These are phyloP conservation scores for Zaprionus taronus DNA, from an alignment of 1,140 invertebrate species.

Conservation along the genomic window DNA sequence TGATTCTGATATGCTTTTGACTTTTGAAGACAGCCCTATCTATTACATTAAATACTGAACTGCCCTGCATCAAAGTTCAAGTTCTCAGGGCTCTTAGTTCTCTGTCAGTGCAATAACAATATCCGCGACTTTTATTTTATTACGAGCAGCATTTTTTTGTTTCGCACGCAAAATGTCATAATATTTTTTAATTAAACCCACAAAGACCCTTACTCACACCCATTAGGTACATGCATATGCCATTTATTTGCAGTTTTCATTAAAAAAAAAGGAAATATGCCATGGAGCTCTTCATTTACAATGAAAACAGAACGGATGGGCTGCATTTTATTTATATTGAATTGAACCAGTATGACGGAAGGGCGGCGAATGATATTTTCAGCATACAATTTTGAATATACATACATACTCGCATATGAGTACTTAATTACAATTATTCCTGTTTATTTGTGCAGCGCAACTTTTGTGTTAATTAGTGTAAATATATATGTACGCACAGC, in stretches of 20 bases:
- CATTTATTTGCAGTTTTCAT: slow-evolving; percentile 58
- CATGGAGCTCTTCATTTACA: slow-evolving; percentile 48
- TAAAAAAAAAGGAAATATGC: slow-evolving; percentile 20
- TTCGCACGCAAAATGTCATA: slow-evolving; percentile 40
- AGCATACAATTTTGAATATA: slow-evolving; percentile 30
- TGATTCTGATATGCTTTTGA: background rate
- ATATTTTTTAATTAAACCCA: slow-evolving; percentile 57
- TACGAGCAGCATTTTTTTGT: slow-evolving; percentile 8
- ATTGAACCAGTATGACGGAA: slow-evolving; percentile 30
- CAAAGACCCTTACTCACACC: background rate
- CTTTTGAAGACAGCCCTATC: background rate
- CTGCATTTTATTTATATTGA: slow-evolving; percentile 56
- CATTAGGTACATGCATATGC: slow-evolving; percentile 16
- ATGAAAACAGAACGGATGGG: slow-evolving; percentile 29
- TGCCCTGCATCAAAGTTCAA: background rate
- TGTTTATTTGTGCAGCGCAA: slow-evolving; percentile 54
- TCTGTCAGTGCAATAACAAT: background rate
- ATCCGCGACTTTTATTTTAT: slow-evolving; percentile 11
- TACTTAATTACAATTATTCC: slow-evolving; percentile 63
- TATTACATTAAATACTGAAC: background rate
- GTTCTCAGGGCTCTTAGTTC: background rate
- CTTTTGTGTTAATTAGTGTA: slow-evolving; percentile 68
- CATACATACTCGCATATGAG: slow-evolving; percentile 5
- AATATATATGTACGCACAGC: slow-evolving; percentile 31
- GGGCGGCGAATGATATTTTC: slow-evolving; percentile 28